Percentiles rank a stretch among this genome's conserved stretches.
Evolutionary conservation across 2,113 vertebrate species (phyloP).

Genomic region (Sclerurus mexicanus): DNA sequence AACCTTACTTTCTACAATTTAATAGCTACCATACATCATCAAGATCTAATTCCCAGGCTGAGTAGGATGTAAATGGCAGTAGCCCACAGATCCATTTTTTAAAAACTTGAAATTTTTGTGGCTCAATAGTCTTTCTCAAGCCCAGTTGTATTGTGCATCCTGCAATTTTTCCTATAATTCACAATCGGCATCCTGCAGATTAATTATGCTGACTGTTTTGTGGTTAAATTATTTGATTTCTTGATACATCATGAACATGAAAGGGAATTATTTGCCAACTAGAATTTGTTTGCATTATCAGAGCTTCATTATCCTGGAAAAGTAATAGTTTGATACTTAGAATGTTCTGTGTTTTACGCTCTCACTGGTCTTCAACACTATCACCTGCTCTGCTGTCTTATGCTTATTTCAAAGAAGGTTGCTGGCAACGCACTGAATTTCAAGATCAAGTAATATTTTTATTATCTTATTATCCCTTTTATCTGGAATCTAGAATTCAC

Average conservation of each 20-base stretch:
- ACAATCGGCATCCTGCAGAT: constrained; percentile 27
- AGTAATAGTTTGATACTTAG: background rate
- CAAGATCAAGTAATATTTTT: background rate
- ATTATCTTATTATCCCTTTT: background rate
- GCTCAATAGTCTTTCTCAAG: constrained; percentile 11
- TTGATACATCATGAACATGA: constrained; percentile 39
- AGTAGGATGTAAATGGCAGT: constrained; percentile 57
- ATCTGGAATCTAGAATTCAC: background rate
- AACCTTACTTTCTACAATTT: constrained; percentile 55
- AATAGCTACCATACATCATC: constrained; percentile 67
- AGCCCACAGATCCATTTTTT: constrained; percentile 20
- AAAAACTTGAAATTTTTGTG: constrained; percentile 36
- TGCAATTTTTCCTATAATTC: constrained; percentile 33
- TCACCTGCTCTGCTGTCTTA: background rate
- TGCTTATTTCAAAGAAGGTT: background rate
- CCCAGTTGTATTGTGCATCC: background rate
- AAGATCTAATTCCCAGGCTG: constrained; percentile 64
- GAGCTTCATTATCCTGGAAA: constrained; percentile 27
- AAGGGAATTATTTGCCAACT: constrained; percentile 27
- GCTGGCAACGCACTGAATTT: background rate
- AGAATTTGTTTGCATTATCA: constrained; percentile 31
- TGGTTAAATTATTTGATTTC: constrained; percentile 56
- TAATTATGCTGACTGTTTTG: constrained; percentile 20
- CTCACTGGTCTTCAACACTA: background rate
- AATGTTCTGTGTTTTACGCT: background rate